Percentiles rank a stretch among this genome's conserved stretches.
Evolutionary conservation across 2,113 vertebrate genomes (phyloP).

Genomic region (Prunella himalayana): DNA sequence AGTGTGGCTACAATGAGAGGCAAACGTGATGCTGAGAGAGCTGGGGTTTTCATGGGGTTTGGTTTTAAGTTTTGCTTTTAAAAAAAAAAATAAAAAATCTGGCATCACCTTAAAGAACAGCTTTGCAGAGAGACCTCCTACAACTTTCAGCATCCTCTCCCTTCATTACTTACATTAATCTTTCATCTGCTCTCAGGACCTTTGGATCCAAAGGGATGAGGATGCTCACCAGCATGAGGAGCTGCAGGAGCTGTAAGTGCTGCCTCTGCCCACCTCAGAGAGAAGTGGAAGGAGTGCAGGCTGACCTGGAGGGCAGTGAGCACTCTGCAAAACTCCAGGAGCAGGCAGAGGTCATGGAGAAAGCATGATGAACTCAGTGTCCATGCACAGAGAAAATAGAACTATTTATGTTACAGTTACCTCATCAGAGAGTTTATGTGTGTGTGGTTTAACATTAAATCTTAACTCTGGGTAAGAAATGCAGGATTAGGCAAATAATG

Average conservation of each 20-base stretch:
- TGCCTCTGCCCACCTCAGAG: constrained; percentile 56
- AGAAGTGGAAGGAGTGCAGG: constrained; percentile 66
- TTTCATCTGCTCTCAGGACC: constrained; percentile 55
- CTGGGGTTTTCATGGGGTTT: background rate
- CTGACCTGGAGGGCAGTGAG: constrained; percentile 65
- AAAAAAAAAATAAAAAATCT: background rate
- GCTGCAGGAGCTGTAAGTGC: constrained; percentile 62
- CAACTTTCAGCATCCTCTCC: background rate
- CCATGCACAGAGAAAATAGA: background rate
- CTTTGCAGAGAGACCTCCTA: background rate
- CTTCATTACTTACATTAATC: background rate
- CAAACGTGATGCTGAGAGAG: background rate
- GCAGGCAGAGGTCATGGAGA: constrained; percentile 66
- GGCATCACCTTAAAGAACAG: background rate
- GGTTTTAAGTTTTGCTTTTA: background rate
- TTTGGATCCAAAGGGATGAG: constrained; percentile 71
- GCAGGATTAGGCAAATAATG: background rate
- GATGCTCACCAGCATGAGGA: constrained; percentile 63
- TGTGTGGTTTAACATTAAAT: background rate
- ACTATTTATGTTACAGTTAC: background rate
- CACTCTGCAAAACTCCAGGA: constrained; percentile 62
- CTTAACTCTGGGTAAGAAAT: background rate
- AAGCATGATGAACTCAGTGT: constrained; percentile 62
- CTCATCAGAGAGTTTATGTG: background rate
- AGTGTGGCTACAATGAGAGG: background rate